Evolutionary conservation across 1,140 invertebrate genomes (phyloP).

Genomic region (Anastrepha ludens): DNA sequence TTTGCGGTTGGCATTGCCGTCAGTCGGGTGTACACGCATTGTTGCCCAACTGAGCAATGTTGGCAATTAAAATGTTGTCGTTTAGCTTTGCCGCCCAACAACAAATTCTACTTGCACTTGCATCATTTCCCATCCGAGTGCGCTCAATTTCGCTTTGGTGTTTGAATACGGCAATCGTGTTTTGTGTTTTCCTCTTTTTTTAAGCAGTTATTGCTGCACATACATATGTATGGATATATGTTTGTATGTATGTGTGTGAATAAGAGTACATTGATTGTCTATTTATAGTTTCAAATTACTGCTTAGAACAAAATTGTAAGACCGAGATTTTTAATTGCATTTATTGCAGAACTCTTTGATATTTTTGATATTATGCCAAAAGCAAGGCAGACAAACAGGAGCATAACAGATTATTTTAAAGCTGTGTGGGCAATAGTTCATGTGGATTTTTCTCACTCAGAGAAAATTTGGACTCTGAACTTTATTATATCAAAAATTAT

Average conservation of each 20-base stretch:
- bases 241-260: too few relatives aligned
- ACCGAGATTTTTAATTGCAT: not conserved
- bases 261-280: not conserved
- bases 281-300: conserved; percentile 16
- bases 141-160: conserved; percentile 22
- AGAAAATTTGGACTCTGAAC: too few relatives aligned
- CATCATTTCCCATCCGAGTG: not conserved
- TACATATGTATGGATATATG: not conserved
- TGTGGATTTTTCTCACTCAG: too few relatives aligned
- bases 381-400: not conserved
- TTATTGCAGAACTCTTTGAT: conserved; percentile 1
- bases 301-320: not conserved
- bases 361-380: not conserved
- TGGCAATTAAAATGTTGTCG: conserved; percentile 53
- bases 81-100: conserved; percentile 24
- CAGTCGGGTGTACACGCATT: conserved; percentile 44
- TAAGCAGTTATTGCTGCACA: not conserved
- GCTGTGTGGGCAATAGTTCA: too few relatives aligned
- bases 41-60: conserved; percentile 45
- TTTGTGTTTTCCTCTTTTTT: not conserved
- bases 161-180: not conserved
- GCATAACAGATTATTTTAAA: not conserved
- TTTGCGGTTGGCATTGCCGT: conserved; percentile 40
- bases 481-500: too few relatives aligned
- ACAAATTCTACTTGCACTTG: not conserved